Conservation (phyloP, 1,140 invertebrate genomes). For the Hetaerina americana region DNA sequence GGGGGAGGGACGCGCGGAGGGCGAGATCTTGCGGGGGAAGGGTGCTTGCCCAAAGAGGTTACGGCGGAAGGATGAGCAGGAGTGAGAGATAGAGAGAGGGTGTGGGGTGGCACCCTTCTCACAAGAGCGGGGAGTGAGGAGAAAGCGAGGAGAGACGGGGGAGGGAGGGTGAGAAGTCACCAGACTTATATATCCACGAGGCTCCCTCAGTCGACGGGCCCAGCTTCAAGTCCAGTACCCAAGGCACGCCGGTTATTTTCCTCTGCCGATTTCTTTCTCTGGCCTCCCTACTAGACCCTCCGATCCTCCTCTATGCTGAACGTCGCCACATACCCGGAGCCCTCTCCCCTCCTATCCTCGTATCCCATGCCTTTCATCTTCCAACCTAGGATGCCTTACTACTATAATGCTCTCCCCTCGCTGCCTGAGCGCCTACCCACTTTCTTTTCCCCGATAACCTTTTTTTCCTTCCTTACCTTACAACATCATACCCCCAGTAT, state of each 20-base stretch:
- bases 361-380: neutral
- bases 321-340: too few species aligned
- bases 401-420: too few species aligned
- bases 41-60: too few species aligned
- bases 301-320: neutral
- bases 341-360: neutral
- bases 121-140: neutral
- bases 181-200: too few species aligned
- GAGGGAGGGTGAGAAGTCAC: neutral
- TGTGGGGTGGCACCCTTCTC: neutral
- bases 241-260: neutral
- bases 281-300: neutral
- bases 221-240: neutral
- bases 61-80: neutral
- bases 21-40: too few species aligned
- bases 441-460: neutral
- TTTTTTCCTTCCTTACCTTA: neutral
- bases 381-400: too few species aligned
- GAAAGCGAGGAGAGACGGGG: neutral
- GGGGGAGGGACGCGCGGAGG: too few species aligned
- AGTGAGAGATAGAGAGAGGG: neutral
- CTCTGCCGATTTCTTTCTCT: neutral
- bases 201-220: neutral
- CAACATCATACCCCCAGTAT: too few species aligned
- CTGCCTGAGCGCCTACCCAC: too few species aligned